Evolutionary conservation across 2,888 invertebrate species (phyloP), one percentile per base, ranked within the genome.

Genomic region (Drosophila siamana): DNA sequence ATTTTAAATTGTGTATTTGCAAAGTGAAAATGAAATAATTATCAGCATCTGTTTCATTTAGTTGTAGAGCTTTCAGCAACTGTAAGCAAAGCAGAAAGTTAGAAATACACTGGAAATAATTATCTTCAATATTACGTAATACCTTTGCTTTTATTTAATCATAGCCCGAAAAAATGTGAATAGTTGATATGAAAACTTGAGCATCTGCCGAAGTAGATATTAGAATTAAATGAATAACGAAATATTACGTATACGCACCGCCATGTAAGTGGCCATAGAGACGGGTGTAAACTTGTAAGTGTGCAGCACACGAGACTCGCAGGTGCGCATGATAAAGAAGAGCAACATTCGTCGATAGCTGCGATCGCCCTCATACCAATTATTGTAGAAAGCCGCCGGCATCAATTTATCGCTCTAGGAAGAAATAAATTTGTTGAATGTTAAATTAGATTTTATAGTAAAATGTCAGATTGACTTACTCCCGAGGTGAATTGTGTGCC

Each of bases 351-450:
- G 86, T 6, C 90, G 77, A 69, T 90, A 91, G 1, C 62, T 63
- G 8, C 74, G 61, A 63, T 89, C 77, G 0, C 91, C 91, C 8
- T 91, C 89, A 54, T 90, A 89, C 91, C 91, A 91, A 44, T 91
- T 91, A 16, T 80, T 88, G 28, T 91, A 80, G 28, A 91, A 90
- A 2, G 90, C 89, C 7, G 90, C 87, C 0, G 80, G 73, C 51
- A 88, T 30, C 9, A 91, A 24, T 65, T 87, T 74, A 11, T 77
- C 81, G 47, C 84, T 84, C 91, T 84, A n/a, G 4, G 57, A 52
- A 4, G 4, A 60, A 52, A 4, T 2, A 22, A 9, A 44, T 3
- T 19, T 19, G 3, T 2, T 19, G 3, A 19, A 19, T 3, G 19
- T 19, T 7, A 7, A 24, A 48, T 22, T 6, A 9, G 1, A n/a